Conservation (phyloP, 2,888 invertebrate species). For the Zaprionus bogoriensis region DNA sequence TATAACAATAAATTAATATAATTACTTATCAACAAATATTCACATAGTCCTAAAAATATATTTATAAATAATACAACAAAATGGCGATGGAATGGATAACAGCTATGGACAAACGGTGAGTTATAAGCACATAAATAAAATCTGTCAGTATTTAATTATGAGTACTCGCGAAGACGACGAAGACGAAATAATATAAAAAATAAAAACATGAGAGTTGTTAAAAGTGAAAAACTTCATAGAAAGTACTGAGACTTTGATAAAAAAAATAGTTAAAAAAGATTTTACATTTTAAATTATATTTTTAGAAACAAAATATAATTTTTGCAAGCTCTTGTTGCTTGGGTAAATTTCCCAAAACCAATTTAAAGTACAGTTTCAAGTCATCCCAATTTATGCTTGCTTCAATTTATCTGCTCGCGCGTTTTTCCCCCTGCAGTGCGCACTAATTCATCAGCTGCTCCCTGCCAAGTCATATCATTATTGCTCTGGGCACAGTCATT, state of each 20-base stretch:
- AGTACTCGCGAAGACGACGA: too few species aligned
- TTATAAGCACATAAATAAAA: conserved; percentile 3
- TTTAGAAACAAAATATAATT: neutral
- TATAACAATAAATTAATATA: neutral
- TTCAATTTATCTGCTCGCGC: neutral
- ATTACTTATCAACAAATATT: neutral
- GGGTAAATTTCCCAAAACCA: neutral
- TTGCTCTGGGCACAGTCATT: neutral
- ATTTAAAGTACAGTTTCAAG: neutral
- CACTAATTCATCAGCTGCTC: neutral
- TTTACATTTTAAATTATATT: neutral
- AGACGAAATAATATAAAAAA: too few species aligned
- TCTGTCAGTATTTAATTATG: too few species aligned
- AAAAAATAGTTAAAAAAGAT: too few species aligned
- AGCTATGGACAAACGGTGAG: conserved; percentile 85
- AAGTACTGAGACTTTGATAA: neutral
- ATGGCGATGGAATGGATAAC: conserved; percentile 85
- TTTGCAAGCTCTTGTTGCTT: neutral
- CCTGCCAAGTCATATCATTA: neutral
- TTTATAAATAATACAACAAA: conserved; percentile 31
- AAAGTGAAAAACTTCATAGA: too few species aligned
- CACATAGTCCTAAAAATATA: neutral
- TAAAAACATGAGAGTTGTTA: too few species aligned
- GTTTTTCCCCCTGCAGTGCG: neutral
- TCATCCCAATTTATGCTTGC: neutral